Percentiles rank a stretch among this genome's conserved stretches.
These are phyloP conservation scores for Apomyelois bistriatella DNA, from an alignment of 2,888 invertebrate species.

Conservation along the genomic window DNA sequence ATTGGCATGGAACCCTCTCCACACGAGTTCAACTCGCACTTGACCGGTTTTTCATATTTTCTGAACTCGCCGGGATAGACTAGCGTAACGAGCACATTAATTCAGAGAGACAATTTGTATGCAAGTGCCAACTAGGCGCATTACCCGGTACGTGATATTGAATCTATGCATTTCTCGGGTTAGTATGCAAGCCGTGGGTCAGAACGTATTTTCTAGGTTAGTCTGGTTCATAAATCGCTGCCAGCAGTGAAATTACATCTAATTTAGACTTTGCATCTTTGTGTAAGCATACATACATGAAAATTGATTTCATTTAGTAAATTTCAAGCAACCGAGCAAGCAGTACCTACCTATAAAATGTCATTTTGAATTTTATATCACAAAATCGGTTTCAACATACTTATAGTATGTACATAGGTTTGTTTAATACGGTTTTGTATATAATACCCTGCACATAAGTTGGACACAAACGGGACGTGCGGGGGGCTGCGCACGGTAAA, in stretches of 20 bases:
- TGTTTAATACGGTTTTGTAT: too few species aligned
- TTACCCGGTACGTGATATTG: conserved; percentile 15
- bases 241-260: background rate
- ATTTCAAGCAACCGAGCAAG: too few species aligned
- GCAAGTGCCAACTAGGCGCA: conserved; percentile 15
- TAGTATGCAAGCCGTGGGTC: conserved; percentile 19
- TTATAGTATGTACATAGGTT: too few species aligned
- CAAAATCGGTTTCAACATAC: too few species aligned
- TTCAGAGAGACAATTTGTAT: conserved; percentile 19
- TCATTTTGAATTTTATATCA: too few species aligned
- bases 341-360: too few species aligned
- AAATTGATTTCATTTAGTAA: too few species aligned
- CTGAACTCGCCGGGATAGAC: background rate
- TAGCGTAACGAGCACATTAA: conserved; percentile 11
- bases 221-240: conserved; percentile 5
- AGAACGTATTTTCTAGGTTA: conserved; percentile 10
- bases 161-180: conserved; percentile 16
- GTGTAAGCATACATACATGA: background rate
- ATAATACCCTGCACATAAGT: too few species aligned
- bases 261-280: background rate
- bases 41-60: background rate
- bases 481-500: too few species aligned
- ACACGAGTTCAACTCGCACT: too few species aligned
- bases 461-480: too few species aligned
- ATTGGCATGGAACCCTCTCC: too few species aligned